Evolutionary conservation across 2,888 invertebrate species (phyloP).

Genomic region (Luperina nickerlii): DNA sequence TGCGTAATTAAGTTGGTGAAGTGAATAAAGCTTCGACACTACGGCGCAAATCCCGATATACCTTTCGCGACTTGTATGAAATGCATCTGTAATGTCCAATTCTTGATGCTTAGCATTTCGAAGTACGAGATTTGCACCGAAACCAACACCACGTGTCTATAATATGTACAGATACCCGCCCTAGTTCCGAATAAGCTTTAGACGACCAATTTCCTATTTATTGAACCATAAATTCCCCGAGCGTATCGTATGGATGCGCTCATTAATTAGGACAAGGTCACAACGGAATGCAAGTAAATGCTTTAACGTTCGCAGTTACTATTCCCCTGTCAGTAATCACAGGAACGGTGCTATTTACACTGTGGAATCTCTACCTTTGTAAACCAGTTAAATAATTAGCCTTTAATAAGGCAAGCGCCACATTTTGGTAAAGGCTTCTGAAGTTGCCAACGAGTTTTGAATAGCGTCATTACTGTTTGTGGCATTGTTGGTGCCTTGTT

Average conservation of each 20-base stretch:
- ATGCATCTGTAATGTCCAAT: slow-evolving; percentile 1
- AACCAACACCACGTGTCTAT: slow-evolving; percentile 1
- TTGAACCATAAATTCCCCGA: slow-evolving; percentile 49
- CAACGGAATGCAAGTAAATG: slow-evolving; percentile 40
- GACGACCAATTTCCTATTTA: slow-evolving; percentile 44
- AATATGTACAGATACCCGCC: background rate
- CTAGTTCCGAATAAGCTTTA: slow-evolving; percentile 15
- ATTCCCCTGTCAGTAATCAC: slow-evolving; percentile 30
- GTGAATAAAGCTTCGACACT: background rate
- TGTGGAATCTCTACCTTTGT: slow-evolving; percentile 28
- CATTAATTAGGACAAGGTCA: slow-evolving; percentile 61
- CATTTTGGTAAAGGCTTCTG: slow-evolving; percentile 43
- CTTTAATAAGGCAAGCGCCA: slow-evolving; percentile 47
- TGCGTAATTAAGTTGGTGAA: background rate
- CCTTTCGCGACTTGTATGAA: background rate
- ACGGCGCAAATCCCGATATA: background rate
- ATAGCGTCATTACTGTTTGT: slow-evolving; percentile 48
- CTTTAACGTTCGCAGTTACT: slow-evolving; percentile 15
- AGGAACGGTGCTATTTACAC: slow-evolving; percentile 20
- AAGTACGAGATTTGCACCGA: slow-evolving; percentile 1
- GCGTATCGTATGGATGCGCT: slow-evolving; percentile 36
- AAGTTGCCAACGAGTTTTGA: slow-evolving; percentile 42
- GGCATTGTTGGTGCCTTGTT: slow-evolving; percentile 20
- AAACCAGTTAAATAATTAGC: slow-evolving; percentile 50
- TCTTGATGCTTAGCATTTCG: background rate